Percentiles rank a stretch among this genome's conserved stretches.
phyloP scores from a whole-genome alignment of 2,113 vertebrate species.

The Empidonax traillii region DNA sequence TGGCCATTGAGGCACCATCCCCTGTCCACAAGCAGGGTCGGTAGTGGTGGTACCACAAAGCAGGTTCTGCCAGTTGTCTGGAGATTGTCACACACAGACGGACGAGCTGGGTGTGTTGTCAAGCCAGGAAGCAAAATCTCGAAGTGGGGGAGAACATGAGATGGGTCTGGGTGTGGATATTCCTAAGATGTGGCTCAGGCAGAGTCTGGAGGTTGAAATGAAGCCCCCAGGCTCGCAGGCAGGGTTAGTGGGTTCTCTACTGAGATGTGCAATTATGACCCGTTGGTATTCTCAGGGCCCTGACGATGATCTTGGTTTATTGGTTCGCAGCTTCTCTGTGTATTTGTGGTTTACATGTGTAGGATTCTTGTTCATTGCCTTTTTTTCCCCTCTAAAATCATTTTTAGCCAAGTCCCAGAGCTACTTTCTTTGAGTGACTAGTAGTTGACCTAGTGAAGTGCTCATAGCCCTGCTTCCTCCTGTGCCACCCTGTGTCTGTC shows the following conservation, averaged over 20 bases:
- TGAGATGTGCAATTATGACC: neutral
- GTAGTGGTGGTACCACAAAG: neutral
- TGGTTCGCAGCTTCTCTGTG: neutral
- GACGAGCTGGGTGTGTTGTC: neutral
- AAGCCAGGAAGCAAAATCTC: neutral
- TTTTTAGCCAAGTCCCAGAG: accelerated
- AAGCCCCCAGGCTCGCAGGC: accelerated
- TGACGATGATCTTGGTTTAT: neutral
- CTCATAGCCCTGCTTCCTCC: neutral
- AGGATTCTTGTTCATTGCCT: neutral
- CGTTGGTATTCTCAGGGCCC: neutral
- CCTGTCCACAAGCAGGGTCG: neutral
- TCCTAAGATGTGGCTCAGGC: neutral
- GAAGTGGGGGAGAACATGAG: neutral
- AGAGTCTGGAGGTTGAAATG: neutral
- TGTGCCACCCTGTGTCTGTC: neutral
- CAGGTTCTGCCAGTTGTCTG: neutral
- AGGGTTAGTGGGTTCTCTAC: neutral
- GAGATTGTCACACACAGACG: neutral
- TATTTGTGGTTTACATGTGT: neutral
- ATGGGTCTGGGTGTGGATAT: neutral
- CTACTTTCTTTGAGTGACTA: neutral
- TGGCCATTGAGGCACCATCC: neutral
- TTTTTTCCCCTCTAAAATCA: neutral
- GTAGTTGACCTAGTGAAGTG: neutral